phyloP scores from a whole-genome alignment of 2,888 invertebrate species.

The Epinotia brunnichana region DNA sequence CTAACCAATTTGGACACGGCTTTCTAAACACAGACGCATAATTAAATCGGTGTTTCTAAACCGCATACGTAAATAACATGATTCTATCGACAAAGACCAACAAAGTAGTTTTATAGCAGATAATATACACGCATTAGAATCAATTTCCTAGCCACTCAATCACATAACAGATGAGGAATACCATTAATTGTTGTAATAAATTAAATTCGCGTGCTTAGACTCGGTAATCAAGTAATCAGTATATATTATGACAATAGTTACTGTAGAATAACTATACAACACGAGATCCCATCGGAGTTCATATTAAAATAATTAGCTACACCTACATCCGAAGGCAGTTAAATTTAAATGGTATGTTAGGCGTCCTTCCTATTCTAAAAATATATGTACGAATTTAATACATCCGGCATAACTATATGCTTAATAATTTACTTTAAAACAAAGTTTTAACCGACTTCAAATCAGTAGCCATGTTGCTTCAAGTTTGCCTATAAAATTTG shows the following conservation, averaged over 20 bases:
- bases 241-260: not conserved
- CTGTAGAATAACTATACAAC: conserved; percentile 10
- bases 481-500: no score
- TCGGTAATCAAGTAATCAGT: not conserved
- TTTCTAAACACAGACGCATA: not conserved
- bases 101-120: not conserved
- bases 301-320: conserved; percentile 4
- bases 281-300: conserved; percentile 5
- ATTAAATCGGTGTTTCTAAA: not conserved
- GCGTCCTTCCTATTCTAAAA: not conserved
- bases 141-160: not conserved
- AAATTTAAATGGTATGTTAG: not conserved
- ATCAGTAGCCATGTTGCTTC: no score
- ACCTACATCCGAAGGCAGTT: conserved; percentile 12
- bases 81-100: not conserved
- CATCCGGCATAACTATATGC: not conserved
- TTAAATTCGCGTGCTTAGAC: conserved; percentile 25
- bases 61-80: not conserved
- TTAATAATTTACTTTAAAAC: no score
- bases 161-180: conserved; percentile 19
- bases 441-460: no score
- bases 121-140: not conserved
- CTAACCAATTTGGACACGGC: not conserved
- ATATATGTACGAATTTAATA: not conserved
- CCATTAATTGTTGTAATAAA: conserved; percentile 10